Evolutionary conservation across 2,113 vertebrate species (phyloP).

Genomic region (Lagenorhynchus albirostris): DNA sequence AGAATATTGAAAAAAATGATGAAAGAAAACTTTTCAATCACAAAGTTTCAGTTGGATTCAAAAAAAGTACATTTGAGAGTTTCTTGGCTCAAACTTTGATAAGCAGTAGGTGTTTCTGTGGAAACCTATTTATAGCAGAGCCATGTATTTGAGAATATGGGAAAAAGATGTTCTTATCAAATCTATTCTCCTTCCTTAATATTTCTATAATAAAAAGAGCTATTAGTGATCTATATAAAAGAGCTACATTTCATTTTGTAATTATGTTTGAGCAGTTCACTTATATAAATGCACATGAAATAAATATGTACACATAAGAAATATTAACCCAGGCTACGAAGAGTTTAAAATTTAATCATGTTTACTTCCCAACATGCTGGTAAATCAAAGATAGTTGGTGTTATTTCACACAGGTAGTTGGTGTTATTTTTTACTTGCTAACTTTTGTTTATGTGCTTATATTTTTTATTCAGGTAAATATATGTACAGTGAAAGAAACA

Average conservation of each 20-base stretch:
- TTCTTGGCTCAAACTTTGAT: constrained; percentile 49
- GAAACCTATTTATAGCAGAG: constrained; percentile 28
- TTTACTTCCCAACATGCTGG: neutral
- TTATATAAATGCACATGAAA: neutral
- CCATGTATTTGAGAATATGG: constrained; percentile 23
- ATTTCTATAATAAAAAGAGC: neutral
- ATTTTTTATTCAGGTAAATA: neutral
- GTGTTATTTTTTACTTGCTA: neutral
- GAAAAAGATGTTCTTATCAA: constrained; percentile 17
- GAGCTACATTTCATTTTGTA: neutral
- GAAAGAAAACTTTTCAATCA: constrained; percentile 52
- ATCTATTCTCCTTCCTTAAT: neutral
- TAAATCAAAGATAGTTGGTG: neutral
- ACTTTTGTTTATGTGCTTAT: neutral
- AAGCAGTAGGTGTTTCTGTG: constrained; percentile 52
- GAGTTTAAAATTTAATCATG: neutral
- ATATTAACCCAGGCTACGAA: neutral
- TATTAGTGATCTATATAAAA: neutral
- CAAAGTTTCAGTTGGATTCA: constrained; percentile 30
- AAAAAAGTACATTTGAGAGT: constrained; percentile 39
- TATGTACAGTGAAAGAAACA: neutral
- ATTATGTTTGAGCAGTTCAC: neutral
- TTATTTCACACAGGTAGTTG: neutral
- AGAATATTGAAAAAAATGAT: constrained; percentile 35
- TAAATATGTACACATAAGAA: neutral